phyloP scores from a whole-genome alignment of 2,888 invertebrate genomes.

The Noctua janthina region DNA sequence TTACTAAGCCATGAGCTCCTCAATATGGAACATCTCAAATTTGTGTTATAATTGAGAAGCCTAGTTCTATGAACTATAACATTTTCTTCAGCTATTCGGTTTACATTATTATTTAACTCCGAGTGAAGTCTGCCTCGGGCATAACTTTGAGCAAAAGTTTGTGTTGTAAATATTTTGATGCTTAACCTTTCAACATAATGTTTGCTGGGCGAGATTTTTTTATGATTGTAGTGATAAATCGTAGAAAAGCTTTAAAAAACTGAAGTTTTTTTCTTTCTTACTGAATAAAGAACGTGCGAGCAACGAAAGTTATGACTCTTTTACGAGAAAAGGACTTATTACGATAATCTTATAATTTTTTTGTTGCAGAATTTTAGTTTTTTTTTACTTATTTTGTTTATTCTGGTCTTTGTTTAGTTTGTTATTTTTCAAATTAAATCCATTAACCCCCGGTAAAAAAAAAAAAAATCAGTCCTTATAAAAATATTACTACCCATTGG shows the following conservation, averaged over 20 bases:
- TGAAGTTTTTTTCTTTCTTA: not conserved
- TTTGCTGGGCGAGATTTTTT: constrained; percentile 10
- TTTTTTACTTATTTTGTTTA: not conserved
- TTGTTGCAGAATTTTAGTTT: not conserved
- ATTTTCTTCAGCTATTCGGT: not conserved
- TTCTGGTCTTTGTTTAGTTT: not conserved
- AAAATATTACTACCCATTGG: not conserved
- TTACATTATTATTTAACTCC: constrained; percentile 5
- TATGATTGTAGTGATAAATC: constrained; percentile 2
- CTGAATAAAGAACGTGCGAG: not conserved
- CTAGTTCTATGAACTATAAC: not conserved
- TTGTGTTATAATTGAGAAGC: not conserved
- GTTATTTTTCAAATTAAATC: not conserved
- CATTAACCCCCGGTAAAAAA: not conserved
- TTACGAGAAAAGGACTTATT: not conserved
- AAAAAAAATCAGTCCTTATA: not conserved
- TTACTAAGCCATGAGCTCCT: not conserved
- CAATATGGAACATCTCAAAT: not conserved
- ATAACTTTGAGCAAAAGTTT: constrained; percentile 4
- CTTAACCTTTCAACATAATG: constrained; percentile 15
- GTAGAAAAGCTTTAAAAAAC: not conserved
- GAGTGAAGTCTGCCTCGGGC: constrained; percentile 3
- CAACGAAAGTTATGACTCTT: not conserved
- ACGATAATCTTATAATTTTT: not conserved
- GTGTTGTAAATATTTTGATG: constrained; percentile 19